phyloP scores from a whole-genome alignment of 2,888 invertebrate genomes.

The Hydriomena furcata region DNA sequence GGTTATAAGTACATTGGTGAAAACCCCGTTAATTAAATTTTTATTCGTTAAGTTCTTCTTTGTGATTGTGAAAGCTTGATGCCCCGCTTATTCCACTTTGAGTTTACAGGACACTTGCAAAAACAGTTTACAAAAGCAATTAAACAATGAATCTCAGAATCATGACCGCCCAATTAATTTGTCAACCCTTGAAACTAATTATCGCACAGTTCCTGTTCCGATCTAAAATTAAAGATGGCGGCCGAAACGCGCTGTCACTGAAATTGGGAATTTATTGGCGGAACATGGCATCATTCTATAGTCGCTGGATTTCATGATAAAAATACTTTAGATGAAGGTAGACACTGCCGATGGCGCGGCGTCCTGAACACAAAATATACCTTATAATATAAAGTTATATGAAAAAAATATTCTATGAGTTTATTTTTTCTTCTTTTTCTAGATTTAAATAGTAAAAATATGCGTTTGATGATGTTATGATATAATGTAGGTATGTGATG shows the following conservation, averaged over 20 bases:
- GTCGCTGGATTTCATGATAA: not conserved
- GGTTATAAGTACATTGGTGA: too few relatives aligned
- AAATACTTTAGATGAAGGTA: conserved; percentile 2
- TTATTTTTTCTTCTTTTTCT: too few relatives aligned
- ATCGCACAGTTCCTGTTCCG: conserved; percentile 43
- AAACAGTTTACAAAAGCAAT: conserved; percentile 28
- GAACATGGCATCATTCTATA: conserved; percentile 25
- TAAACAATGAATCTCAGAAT: conserved; percentile 38
- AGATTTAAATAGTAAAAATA: too few relatives aligned
- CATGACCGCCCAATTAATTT: conserved; percentile 36
- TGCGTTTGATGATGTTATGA: too few relatives aligned
- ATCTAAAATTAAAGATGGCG: conserved; percentile 43
- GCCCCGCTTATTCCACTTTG: conserved; percentile 5
- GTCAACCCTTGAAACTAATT: conserved; percentile 47
- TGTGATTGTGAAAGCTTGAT: too few relatives aligned
- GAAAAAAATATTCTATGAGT: too few relatives aligned
- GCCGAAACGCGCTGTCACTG: conserved; percentile 27
- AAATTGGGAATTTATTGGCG: conserved; percentile 31
- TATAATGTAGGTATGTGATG: too few relatives aligned
- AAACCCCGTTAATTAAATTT: too few relatives aligned
- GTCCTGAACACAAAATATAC: too few relatives aligned
- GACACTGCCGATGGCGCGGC: too few relatives aligned
- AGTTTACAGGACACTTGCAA: conserved; percentile 26
- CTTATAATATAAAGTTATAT: too few relatives aligned
- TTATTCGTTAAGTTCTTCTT: too few relatives aligned